Evolutionary conservation across 1,140 invertebrate genomes (phyloP), one percentile per base, ranked within the genome.

Genomic region (Achroia grisella): DNA sequence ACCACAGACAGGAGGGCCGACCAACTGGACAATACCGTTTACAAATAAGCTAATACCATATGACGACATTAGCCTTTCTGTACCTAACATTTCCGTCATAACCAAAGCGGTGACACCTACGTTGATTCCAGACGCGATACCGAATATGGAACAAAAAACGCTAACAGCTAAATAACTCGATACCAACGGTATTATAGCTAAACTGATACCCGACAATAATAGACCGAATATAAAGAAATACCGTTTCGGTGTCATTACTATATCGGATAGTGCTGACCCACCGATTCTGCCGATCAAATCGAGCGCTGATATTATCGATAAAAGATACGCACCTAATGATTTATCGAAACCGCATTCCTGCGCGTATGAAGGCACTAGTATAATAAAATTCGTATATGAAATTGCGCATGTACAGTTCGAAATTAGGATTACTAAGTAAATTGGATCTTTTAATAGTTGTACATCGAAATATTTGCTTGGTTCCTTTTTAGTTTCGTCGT

Each of bases 331-430:
- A 0, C 90, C 89, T 33, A 88, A 71, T 3, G 89, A 84, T 62
- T 93, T 93, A 68, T 92, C 88, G 59, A 92, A 95, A 0, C 89
- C 89, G 4, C 93, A 76, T 10, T 88, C 86, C 8, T 89, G 69
- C 0, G 93, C 93, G 70, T 94, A 95, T 0, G 90, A 88, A 2
- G 94, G 93, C 10, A 95, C 81, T 1, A 95, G 62, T 37, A 95
- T 94, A 0, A 94, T 91, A 48, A 95, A 94, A 69, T 96, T 95
- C 0, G 94, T 95, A 59, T 95, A 95, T 39, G 93, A 94, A 33
- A 95, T 93, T 1, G 93, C 94, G 51, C 93, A 94, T 0, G 93
- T 94, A 14, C 91, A 93, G 63, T 94, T 95, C 0, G 93, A 95
- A 52, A 95, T 91, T 10, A 95, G 70, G 37, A 95, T 94, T 2